phyloP scores from a whole-genome alignment of 2,888 invertebrate species.

The Chydorus sphaericus region DNA sequence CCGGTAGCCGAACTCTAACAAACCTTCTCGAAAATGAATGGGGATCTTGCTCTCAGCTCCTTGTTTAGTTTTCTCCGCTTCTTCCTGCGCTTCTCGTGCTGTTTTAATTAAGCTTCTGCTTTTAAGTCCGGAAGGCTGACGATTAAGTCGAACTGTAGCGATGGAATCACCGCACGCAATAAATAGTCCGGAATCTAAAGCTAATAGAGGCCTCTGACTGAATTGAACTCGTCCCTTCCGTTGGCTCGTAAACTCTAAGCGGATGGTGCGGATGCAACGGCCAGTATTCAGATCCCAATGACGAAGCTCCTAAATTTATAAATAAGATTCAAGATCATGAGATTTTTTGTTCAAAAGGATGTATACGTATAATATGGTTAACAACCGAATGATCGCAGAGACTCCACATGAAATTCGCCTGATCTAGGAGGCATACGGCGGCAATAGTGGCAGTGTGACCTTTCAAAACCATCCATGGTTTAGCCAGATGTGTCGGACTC shows the following conservation, averaged over 20 bases:
- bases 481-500: conserved; percentile 4
- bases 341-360: not conserved
- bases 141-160: not conserved
- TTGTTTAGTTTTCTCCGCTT: not conserved
- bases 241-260: not conserved
- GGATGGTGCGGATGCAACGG: not conserved
- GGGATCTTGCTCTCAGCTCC: conserved; percentile 2
- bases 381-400: conserved; percentile 12
- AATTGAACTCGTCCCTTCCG: not conserved
- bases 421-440: conserved; percentile 3
- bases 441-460: conserved; percentile 8
- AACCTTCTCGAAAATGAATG: not conserved
- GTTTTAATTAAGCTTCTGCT: not conserved
- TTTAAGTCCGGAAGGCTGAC: too few species aligned
- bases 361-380: not conserved
- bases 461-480: conserved; percentile 5
- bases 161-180: not conserved
- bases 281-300: conserved; percentile 1
- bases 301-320: not conserved
- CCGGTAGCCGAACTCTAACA: not conserved
- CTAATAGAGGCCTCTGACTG: not conserved
- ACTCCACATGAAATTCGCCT: not conserved
- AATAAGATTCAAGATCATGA: not conserved
- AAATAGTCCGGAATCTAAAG: not conserved
- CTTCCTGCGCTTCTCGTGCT: not conserved